phyloP scores from a whole-genome alignment of 2,888 invertebrate species.

The Alloscopus bannaensis region DNA sequence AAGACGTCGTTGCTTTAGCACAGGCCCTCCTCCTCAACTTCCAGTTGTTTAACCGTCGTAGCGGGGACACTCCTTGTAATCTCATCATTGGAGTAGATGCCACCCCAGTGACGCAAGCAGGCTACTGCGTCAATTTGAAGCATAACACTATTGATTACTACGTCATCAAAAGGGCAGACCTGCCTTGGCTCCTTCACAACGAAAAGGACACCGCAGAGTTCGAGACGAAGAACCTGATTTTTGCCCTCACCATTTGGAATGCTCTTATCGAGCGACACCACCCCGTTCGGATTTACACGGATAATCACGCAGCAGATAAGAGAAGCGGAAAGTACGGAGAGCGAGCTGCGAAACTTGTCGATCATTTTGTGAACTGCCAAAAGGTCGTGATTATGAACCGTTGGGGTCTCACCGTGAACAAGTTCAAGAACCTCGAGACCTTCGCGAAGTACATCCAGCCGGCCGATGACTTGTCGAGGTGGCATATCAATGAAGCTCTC shows the following conservation, averaged over 20 bases:
- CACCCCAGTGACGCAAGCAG: conserved; percentile 33
- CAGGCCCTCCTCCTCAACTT: too few species aligned
- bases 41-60: too few species aligned
- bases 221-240: conserved; percentile 54
- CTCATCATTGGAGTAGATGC: conserved; percentile 46
- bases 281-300: conserved; percentile 35
- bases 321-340: not conserved
- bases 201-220: conserved; percentile 32
- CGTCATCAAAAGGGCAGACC: not conserved
- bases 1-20: too few species aligned
- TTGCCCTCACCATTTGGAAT: conserved; percentile 41
- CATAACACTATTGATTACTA: conserved; percentile 37
- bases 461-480: conserved; percentile 47
- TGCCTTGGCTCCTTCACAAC: conserved; percentile 13
- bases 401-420: not conserved
- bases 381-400: not conserved
- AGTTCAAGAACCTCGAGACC: not conserved
- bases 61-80: too few species aligned
- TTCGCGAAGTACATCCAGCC: conserved; percentile 44
- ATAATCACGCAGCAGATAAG: conserved; percentile 25
- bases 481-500: not conserved
- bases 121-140: conserved; percentile 32
- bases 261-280: conserved; percentile 7
- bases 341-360: not conserved
- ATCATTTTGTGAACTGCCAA: conserved; percentile 5